These are phyloP conservation scores for Ptychodera flava DNA, from an alignment of 35 echinoderm and acorn worm genomes.

Conservation along the genomic window DNA sequence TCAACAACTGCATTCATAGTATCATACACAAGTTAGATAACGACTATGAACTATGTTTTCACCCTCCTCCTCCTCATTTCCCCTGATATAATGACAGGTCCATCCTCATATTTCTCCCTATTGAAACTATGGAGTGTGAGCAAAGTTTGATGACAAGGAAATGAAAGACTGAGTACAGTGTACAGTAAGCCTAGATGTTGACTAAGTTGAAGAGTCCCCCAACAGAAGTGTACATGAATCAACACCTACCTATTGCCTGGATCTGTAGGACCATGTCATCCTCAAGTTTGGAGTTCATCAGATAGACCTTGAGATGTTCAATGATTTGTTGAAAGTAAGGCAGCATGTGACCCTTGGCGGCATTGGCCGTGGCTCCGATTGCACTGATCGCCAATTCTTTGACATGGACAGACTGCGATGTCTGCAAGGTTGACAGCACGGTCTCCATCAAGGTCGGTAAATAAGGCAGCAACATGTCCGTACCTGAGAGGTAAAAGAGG, in stretches of 20 bases:
- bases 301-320: slow-evolving; percentile 71
- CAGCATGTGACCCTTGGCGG: slow-evolving; percentile 75
- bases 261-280: slow-evolving; percentile 67
- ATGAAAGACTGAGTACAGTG: too few relatives aligned
- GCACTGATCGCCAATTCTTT: slow-evolving; percentile 96
- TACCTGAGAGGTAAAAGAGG: slow-evolving; percentile 22
- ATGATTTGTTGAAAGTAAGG: slow-evolving; percentile 86
- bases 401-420: slow-evolving; percentile 47
- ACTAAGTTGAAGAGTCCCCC: too few relatives aligned
- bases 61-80: too few relatives aligned
- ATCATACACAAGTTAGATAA: too few relatives aligned
- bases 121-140: too few relatives aligned
- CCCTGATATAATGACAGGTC: too few relatives aligned
- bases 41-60: too few relatives aligned
- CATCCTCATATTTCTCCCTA: too few relatives aligned
- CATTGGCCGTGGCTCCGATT: slow-evolving; percentile 83
- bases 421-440: slow-evolving; percentile 72
- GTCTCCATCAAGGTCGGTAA: slow-evolving; percentile 76
- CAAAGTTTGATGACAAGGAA: too few relatives aligned
- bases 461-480: slow-evolving; percentile 69
- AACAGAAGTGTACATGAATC: too few relatives aligned
- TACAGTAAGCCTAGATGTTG: too few relatives aligned
- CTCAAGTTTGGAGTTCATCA: slow-evolving; percentile 32
- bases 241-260: slow-evolving; percentile 91
- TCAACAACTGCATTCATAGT: too few relatives aligned